Evolutionary conservation across 2,797 vertebrate genomes (phyloP), one percentile per base, ranked within the genome.

Genomic region (Bovichtus variegatus): DNA sequence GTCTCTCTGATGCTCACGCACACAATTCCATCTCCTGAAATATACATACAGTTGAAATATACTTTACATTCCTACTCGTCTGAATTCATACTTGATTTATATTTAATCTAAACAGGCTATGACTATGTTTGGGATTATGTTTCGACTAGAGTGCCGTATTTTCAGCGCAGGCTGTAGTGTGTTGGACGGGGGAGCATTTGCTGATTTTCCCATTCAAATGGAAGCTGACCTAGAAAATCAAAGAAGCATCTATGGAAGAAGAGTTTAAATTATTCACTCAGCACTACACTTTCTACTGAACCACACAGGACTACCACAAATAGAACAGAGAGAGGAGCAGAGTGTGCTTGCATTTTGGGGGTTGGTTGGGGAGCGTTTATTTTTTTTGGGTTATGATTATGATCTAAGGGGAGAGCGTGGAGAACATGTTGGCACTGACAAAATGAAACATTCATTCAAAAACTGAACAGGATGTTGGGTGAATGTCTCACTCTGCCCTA

Each of bases 221-320:
- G 75, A 90, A 74, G 87, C 88, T 94, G 94, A 95, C 94, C 94
- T 93, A 95, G 93, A 95, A 95, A 94, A 91, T 84, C 71, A 69
- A 43, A 86, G 90, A 79, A 64, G 83, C 89, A 89, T 93, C 88
- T 85, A 83, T 90, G 91, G 86, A 82, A 90, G 83, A 88, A 66
- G 81, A 85, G 82, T 88, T 93, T 95, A 85, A 96, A 95, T 96
- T 92, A 96, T 95, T 95, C 84, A 95, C 78, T 76, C 78, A 72
- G 88, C 84, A 83, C 91, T 89, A 84, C 91, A 82, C 87, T 88
- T 89, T 90, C 89, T 76, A 63, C 89, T 88, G 85, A 93, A 84
- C 81, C 91, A 82, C 89, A 83, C 81, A 85, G 87, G 91, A 80
- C 74, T 47, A 55, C 89, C 80, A 72, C 80, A 92, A 94, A 93